A percentile compares a stretch with the other conserved stretches of the same genome.
These are phyloP conservation scores for Tragulus kanchil DNA, from an alignment of 2,113 vertebrate genomes.

Conservation along the genomic window DNA sequence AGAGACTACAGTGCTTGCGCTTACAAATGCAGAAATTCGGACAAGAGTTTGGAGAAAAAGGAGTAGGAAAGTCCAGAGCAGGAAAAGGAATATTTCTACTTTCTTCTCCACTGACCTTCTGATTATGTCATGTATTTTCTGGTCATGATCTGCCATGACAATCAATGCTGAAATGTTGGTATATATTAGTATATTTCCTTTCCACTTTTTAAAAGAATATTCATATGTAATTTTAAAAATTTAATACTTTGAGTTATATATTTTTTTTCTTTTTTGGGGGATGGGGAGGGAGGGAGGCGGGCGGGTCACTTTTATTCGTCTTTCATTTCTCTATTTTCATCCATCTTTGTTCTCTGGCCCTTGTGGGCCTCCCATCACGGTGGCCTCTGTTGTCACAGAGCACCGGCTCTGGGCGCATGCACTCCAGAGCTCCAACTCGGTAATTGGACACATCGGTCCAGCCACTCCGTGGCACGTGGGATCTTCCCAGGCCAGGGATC, in stretches of 20 bases:
- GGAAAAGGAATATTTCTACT: background rate
- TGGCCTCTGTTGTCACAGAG: no score
- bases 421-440: no score
- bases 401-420: no score
- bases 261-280: no score
- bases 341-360: no score
- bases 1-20: background rate
- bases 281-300: no score
- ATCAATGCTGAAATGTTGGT: background rate
- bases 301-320: no score
- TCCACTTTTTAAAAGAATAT: background rate
- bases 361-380: no score
- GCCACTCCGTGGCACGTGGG: no score
- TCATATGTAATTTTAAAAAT: background rate
- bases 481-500: no score
- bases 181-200: background rate
- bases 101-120: background rate
- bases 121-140: background rate
- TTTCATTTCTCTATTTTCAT: no score
- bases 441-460: no score
- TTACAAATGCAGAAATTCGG: background rate
- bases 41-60: background rate
- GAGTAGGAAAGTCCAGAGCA: background rate
- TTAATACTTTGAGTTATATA: background rate
- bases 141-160: background rate